Evolutionary conservation across 1,140 invertebrate genomes (phyloP).

Genomic region (Stenopsyche tienmushanensis): DNA sequence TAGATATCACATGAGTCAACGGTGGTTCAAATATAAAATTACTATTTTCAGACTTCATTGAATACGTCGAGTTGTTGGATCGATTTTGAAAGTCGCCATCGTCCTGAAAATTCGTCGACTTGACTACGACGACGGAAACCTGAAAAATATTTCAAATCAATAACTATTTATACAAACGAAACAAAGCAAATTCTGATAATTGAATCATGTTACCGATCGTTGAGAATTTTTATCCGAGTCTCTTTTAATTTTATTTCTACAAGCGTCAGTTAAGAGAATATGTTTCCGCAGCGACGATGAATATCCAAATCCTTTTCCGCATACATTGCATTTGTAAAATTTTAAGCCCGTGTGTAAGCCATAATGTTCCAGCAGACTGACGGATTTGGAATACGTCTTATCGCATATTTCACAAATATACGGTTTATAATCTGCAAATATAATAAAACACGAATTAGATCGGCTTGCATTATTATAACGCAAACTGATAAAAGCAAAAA

Average conservation of each 20-base stretch:
- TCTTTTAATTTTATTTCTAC: slow-evolving; percentile 4
- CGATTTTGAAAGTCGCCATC: background rate
- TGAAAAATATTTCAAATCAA: background rate
- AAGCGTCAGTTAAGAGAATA: too few relatives aligned
- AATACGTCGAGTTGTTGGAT: background rate
- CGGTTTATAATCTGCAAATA: slow-evolving; percentile 37
- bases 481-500: background rate
- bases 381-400: slow-evolving; percentile 31
- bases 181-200: background rate
- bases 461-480: background rate
- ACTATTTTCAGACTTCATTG: background rate
- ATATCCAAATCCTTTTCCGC: slow-evolving; percentile 37
- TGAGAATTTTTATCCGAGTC: background rate
- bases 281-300: slow-evolving; percentile 33
- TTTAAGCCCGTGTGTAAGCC: slow-evolving; percentile 36
- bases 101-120: background rate
- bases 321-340: slow-evolving; percentile 30
- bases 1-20: background rate
- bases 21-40: background rate
- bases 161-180: background rate
- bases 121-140: slow-evolving; percentile 2
- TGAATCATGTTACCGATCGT: background rate
- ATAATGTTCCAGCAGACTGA: slow-evolving; percentile 32
- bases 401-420: slow-evolving; percentile 37
- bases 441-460: background rate